Conservation (phyloP, 2,113 vertebrate genomes). For the Centrocercus urophasianus region DNA sequence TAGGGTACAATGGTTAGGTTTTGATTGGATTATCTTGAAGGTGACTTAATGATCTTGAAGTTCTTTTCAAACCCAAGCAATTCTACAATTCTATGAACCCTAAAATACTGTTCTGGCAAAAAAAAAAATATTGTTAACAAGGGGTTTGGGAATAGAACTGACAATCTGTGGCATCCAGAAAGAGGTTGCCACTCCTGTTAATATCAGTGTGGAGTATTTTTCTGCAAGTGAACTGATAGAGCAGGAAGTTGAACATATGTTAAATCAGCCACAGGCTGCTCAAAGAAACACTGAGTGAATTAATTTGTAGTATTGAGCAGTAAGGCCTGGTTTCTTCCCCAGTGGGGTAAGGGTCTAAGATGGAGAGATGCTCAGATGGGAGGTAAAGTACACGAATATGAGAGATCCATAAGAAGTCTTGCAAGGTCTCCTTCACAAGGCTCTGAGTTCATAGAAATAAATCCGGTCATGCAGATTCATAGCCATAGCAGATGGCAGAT, state of each 20-base stretch:
- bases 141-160: background rate
- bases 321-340: background rate
- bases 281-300: background rate
- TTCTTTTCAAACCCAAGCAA: no score
- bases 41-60: no score
- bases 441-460: background rate
- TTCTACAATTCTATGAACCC: background rate
- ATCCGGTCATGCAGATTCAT: background rate
- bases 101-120: background rate
- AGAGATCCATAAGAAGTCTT: background rate
- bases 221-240: background rate
- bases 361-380: fast-evolving
- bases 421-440: background rate
- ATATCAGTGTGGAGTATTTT: background rate
- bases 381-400: background rate
- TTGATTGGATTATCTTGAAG: no score
- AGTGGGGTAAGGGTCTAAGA: background rate
- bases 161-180: background rate
- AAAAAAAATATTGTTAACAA: background rate
- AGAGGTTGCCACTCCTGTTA: background rate
- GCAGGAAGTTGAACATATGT: background rate
- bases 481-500: background rate
- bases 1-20: no score
- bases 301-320: background rate
- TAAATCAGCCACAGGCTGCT: background rate